These are phyloP conservation scores for Drosophila lowei DNA, from an alignment of 1,140 invertebrate genomes.

Conservation along the genomic window DNA sequence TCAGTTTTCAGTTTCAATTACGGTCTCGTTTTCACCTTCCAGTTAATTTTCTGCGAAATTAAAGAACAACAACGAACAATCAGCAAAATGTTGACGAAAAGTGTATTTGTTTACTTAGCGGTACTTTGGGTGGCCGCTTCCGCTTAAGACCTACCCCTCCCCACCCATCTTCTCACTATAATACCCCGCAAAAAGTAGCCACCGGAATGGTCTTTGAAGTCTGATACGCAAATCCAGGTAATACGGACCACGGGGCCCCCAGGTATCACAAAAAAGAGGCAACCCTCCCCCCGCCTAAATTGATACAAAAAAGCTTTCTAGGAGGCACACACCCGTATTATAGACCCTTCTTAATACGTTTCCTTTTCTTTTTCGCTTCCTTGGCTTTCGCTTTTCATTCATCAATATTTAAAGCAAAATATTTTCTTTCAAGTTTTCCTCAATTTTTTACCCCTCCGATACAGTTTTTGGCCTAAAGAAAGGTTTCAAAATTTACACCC, in stretches of 20 bases:
- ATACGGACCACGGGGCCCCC: slow-evolving; percentile 10
- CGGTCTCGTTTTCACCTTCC: slow-evolving; percentile 53
- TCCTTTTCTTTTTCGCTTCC: slow-evolving; percentile 12
- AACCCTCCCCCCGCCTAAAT: too few relatives aligned
- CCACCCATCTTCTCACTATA: not conserved
- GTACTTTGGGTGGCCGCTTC: not conserved
- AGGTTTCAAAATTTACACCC: slow-evolving; percentile 1
- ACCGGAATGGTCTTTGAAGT: slow-evolving; percentile 47
- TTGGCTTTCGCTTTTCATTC: slow-evolving; percentile 10
- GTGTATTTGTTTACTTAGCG: slow-evolving; percentile 28
- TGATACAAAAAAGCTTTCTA: slow-evolving; percentile 20
- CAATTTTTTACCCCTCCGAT: slow-evolving; percentile 2
- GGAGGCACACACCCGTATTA: slow-evolving; percentile 12
- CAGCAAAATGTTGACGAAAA: slow-evolving; percentile 32
- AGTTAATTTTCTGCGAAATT: slow-evolving; percentile 54
- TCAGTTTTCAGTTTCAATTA: slow-evolving; percentile 54
- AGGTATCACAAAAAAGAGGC: not conserved
- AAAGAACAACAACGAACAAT: slow-evolving; percentile 48
- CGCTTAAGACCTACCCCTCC: too few relatives aligned
- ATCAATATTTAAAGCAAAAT: slow-evolving; percentile 33
- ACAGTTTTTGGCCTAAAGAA: not conserved
- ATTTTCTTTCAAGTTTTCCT: slow-evolving; percentile 13
- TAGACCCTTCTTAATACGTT: slow-evolving; percentile 36
- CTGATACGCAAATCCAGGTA: slow-evolving; percentile 51
- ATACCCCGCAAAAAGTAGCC: not conserved